phyloP scores from a whole-genome alignment of 2,113 vertebrate genomes.

The Phyllostomus discolor region DNA sequence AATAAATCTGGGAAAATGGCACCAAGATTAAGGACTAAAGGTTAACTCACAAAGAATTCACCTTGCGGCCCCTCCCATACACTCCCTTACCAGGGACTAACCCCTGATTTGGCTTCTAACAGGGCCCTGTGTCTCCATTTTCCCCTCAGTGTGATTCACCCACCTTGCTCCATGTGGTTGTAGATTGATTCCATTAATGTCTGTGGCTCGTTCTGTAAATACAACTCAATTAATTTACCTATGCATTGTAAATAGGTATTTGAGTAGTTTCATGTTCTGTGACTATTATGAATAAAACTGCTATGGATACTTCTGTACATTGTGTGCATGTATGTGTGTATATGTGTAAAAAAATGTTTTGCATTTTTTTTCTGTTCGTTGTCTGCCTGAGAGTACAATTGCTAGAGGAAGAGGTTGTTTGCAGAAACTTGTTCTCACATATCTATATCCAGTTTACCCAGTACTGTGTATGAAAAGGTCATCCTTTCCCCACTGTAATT shows the following conservation, averaged over 20 bases:
- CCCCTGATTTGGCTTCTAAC: background rate
- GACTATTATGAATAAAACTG: background rate
- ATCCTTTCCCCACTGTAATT: background rate
- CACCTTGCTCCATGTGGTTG: background rate
- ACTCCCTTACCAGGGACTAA: background rate
- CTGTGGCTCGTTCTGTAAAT: background rate
- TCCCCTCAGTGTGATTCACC: background rate
- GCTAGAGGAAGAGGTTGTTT: fast-evolving
- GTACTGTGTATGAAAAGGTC: background rate
- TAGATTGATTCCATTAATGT: background rate
- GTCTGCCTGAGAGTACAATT: background rate
- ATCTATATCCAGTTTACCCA: background rate
- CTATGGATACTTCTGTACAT: background rate
- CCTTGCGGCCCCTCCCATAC: fast-evolving
- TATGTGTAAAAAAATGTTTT: background rate
- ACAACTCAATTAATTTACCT: background rate
- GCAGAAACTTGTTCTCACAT: background rate
- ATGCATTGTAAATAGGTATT: background rate
- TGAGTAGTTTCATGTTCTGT: background rate
- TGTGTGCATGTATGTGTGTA: background rate
- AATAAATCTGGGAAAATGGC: background rate
- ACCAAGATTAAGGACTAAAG: background rate
- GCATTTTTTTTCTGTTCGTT: background rate
- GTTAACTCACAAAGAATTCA: background rate
- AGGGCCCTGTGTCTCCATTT: background rate